Base-by-base conservation (phyloP, 64 coral and sea anemone species). In the Orbicella faveolata region DNA sequence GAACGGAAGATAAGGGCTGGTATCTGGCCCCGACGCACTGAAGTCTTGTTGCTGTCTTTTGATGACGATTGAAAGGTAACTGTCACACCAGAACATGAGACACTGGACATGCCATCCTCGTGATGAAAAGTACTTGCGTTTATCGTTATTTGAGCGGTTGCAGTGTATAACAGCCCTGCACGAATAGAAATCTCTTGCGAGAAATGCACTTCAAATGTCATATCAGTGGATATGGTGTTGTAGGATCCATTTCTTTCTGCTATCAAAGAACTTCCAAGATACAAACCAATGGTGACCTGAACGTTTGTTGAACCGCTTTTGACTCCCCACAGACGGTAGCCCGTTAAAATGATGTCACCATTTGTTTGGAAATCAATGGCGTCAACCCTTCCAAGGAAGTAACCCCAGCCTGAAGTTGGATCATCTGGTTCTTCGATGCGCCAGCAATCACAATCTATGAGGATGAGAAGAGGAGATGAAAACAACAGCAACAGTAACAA, bases 141-240 rank as follows among this genome's bases (percentile, higher is more conserved):
- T 59, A 72, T 83, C 18, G 73, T 86, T 39, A 82, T 18, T 39
- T 82, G 19, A 9, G 88, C 39, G 53, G 88, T 80, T 18, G 81
- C 9, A n/a, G 88, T 89, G 36, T 89, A 89, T 14, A 16, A 63
- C 11, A 89, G 51, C 15, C 88, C 88, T 68, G 88, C 88, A 5
- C 33, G 37, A 52, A 81, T 19, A 34, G 55, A 52, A 12, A 89
- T 52, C 9, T 44, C 61, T 13, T 33, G 63, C 9, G 59, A 63
- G 62, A 90, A 90, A 74, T 75, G 41, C 79, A 83, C 89, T 83
- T 70, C 30, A 55, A 90, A 90, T 12, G 88, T 89, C 35, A 53
- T 20, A 12, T 52, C 75, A 11, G 34, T 59, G 55, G 77, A 73
- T 19, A 59, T 78, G 12, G 88, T 81, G 61, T 20, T 53, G 78